Evolutionary conservation across 2,888 invertebrate genomes (phyloP), one percentile per base, ranked within the genome.

Genomic region (Chironomus tentans): DNA sequence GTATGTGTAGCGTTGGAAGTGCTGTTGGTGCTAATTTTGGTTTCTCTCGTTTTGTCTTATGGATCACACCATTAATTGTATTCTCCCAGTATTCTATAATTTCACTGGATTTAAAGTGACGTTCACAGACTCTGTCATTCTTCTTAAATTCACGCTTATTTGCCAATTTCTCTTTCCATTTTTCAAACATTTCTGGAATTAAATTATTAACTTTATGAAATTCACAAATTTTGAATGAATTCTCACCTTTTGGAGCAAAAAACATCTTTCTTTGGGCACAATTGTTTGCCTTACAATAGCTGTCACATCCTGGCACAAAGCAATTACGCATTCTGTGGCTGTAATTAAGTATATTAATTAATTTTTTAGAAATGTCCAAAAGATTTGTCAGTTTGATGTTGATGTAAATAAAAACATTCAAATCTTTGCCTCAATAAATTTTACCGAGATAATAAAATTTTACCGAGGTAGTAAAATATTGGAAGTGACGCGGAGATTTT

Each of bases 251-350:
- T 15, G 81, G 81, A 15, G 79, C 79, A 7, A 77, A 74, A 76
- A 81, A 81, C 80, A 80, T 80, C 75, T 79, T 78, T 24, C 80
- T 76, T 76, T 79, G 79, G 6, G 77, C 6, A 4, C 38, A 24
- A n/a, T 71, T 28, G 5, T 78, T 70, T 61, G 78, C 76, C 56
- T 78, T 79, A 61, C 79, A 79, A 10, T 79, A 76, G 50, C 70
- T 76, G 73, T 81, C 81, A 73, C 81, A 81, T 69, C 80, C 79
- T 0, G 80, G 80, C 1, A 81, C 78, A 76, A 80, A 80, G 77
- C 81, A 81, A 71, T 79, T 80, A 13, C 80, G 76, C 81, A 81
- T 81, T 50, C 18, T 56, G 6, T 56, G 10, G 1, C 10, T 38
- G 2, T 2, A 38, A 38, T 7, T 10, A 1, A 2, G 1, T 2